Evolutionary conservation across 2,797 vertebrate species (phyloP).

Genomic region (Periparus ater): DNA sequence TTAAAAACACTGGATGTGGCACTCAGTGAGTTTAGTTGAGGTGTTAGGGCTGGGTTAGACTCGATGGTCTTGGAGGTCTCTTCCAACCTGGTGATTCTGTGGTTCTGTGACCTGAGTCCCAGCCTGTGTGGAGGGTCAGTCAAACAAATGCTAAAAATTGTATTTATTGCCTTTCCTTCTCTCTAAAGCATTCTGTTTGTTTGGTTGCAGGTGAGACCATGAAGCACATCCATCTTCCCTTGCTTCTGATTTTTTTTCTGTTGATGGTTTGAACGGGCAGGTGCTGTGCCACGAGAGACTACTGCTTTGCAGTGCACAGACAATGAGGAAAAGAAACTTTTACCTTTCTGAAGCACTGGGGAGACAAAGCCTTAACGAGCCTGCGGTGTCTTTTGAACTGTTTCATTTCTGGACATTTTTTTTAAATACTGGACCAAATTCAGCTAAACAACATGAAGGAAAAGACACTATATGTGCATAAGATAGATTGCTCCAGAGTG

Average conservation of each 20-base stretch:
- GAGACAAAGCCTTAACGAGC: slow-evolving; percentile 88
- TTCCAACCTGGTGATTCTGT: too few relatives aligned
- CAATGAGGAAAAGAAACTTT: slow-evolving; percentile 47
- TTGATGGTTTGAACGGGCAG: slow-evolving; percentile 11
- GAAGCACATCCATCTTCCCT: slow-evolving; percentile 74
- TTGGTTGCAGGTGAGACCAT: slow-evolving; percentile 76
- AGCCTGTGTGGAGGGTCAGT: background rate
- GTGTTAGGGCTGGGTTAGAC: too few relatives aligned
- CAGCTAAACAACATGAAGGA: slow-evolving; percentile 37
- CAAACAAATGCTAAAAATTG: background rate
- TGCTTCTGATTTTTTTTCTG: slow-evolving; percentile 75
- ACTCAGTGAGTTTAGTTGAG: too few relatives aligned
- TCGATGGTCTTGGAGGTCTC: too few relatives aligned
- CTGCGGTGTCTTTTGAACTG: slow-evolving; percentile 79
- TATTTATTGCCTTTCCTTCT: background rate
- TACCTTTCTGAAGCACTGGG: slow-evolving; percentile 73
- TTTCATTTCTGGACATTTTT: slow-evolving; percentile 76
- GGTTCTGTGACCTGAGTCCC: background rate
- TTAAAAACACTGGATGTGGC: too few relatives aligned
- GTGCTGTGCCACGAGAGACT: slow-evolving; percentile 66
- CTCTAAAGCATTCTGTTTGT: background rate
- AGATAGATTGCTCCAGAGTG: slow-evolving; percentile 8
- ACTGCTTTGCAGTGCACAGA: slow-evolving; percentile 47
- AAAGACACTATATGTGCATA: slow-evolving; percentile 48
- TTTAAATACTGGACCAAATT: slow-evolving; percentile 73